Evolutionary conservation across 2,888 invertebrate species (phyloP), one percentile per base, ranked within the genome.

Genomic region (Pelosia muscerda): DNA sequence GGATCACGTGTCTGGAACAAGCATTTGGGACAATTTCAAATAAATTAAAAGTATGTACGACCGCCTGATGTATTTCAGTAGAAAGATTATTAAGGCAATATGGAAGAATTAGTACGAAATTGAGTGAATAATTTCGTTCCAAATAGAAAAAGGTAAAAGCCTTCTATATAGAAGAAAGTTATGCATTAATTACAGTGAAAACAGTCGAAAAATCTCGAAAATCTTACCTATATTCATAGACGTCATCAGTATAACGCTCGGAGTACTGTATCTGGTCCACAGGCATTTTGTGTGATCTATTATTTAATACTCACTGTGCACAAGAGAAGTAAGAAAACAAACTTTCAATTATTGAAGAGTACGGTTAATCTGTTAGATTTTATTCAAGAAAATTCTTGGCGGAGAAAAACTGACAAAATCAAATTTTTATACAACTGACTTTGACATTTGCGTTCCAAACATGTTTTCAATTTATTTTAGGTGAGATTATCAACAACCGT

Each of bases 211-310:
- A 69, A 59, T 60, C 13, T 0, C 22, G 25, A 69, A 57, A 61
- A 61, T 25, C 68, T 73, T 34, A 98, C 98, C 98, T 97, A 92
- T 98, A 99, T 88, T 98, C 98, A 88, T 97, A 98, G 63, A 96
- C 95, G 79, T 97, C 97, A 90, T 99, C 98, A 74, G 95, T 96
- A 85, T 99, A 99, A 88, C 98, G 98, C 86, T 98, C 98, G 0
- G 98, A 98, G 90, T 99, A 99, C 84, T 98, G 98, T 84, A 99
- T 98, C 88, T 97, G 97, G 86, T 97, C 97, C 54, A 96, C 95
- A 3, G 97, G 96, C 97, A 97, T 86, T 67, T 76, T 77, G 63
- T 25, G n/a, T 54, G 49, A 62, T 59, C 49, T 60, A 28, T 66
- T 54, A 34, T 25, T 66, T 8, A 61, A 38, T 42, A 59, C 57